A percentile compares a stretch with the other conserved stretches of the same genome.
Conservation (phyloP, 2,797 vertebrate species). For the Acanthurus tractus region DNA sequence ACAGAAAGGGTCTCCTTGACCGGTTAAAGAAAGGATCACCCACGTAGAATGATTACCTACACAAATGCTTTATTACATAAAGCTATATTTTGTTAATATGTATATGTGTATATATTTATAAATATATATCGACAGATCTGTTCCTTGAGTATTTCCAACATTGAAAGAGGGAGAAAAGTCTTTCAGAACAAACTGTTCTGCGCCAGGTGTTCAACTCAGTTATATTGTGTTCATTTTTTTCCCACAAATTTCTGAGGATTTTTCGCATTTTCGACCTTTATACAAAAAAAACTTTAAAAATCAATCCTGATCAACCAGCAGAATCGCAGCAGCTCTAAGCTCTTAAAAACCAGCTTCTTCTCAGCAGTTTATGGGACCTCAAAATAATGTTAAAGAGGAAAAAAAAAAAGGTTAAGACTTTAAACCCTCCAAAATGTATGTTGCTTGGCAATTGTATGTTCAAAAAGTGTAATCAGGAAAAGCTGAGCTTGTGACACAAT, state of each 20-base stretch:
- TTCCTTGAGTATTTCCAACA: slow-evolving; percentile 80
- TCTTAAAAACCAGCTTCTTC: slow-evolving; percentile 75
- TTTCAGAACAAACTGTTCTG: slow-evolving; percentile 69
- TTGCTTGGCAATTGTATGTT: slow-evolving; percentile 81
- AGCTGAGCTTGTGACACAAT: slow-evolving; percentile 84
- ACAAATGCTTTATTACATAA: slow-evolving; percentile 85
- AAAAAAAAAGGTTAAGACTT: slow-evolving; percentile 54
- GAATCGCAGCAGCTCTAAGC: slow-evolving; percentile 77
- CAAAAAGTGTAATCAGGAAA: slow-evolving; percentile 74
- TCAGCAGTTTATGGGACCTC: slow-evolving; percentile 68
- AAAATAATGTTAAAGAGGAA: slow-evolving; percentile 44
- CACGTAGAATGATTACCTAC: slow-evolving; percentile 61
- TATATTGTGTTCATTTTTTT: slow-evolving; percentile 31
- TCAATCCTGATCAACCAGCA: slow-evolving; percentile 72
- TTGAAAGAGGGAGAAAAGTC: slow-evolving; percentile 65
- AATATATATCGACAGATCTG: slow-evolving; percentile 84
- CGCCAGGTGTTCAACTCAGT: slow-evolving; percentile 52
- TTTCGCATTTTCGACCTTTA: slow-evolving; percentile 56
- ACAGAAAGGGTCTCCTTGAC: slow-evolving; percentile 58
- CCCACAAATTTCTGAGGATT: slow-evolving; percentile 15
- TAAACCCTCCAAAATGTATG: slow-evolving; percentile 72
- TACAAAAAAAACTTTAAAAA: slow-evolving; percentile 27
- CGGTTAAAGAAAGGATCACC: slow-evolving; percentile 53
- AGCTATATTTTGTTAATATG: slow-evolving; percentile 91
- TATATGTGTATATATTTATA: slow-evolving; percentile 91